These are phyloP conservation scores for Decapterus maruadsi DNA, from an alignment of 2,797 vertebrate species.

Conservation along the genomic window DNA sequence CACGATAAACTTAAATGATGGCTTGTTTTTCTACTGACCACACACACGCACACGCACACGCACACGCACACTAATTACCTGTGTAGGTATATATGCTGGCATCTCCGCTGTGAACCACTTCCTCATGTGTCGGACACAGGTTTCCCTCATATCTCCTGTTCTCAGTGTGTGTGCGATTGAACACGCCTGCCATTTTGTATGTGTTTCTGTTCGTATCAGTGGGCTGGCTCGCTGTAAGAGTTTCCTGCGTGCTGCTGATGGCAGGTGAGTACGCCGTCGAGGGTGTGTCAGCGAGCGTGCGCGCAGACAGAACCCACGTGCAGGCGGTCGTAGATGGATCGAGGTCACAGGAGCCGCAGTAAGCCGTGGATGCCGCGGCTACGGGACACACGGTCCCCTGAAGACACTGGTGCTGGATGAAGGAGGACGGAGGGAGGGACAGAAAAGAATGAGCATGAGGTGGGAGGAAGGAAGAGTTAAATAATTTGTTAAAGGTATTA, in stretches of 20 bases:
- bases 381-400: constrained; percentile 86
- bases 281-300: constrained; percentile 27
- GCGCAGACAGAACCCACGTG: constrained; percentile 78
- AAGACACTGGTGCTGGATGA: constrained; percentile 84
- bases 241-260: constrained; percentile 59
- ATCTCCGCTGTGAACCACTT: constrained; percentile 85
- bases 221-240: constrained; percentile 38
- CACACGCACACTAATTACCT: constrained; percentile 81
- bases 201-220: constrained; percentile 35
- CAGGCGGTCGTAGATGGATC: constrained; percentile 84
- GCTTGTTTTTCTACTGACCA: background rate
- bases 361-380: constrained; percentile 81
- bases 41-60: background rate
- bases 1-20: background rate
- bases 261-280: constrained; percentile 33
- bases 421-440: constrained; percentile 16
- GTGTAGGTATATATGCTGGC: constrained; percentile 83
- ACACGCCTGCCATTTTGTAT: constrained; percentile 29
- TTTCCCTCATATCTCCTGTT: constrained; percentile 27
- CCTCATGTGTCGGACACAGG: constrained; percentile 85
- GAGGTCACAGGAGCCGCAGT: constrained; percentile 91
- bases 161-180: constrained; percentile 15
- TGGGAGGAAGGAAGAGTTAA: background rate
- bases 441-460: background rate
- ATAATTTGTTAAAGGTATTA: background rate